Percentiles rank a stretch among this genome's conserved stretches.
These are phyloP conservation scores for Bombus picipes DNA, from an alignment of 1,140 invertebrate genomes.

Conservation along the genomic window DNA sequence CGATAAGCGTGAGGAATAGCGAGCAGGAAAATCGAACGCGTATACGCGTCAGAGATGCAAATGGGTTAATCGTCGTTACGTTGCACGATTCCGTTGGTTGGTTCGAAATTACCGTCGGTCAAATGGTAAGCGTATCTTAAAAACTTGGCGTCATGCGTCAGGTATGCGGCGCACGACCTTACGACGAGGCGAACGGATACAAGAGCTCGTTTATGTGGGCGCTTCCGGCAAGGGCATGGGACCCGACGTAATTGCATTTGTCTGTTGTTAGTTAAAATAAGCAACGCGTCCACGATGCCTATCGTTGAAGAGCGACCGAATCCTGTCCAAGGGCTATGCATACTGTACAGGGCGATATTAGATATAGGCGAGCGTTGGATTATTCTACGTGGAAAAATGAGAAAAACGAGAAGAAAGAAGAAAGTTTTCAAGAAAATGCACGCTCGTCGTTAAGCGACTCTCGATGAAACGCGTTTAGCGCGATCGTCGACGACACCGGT, in stretches of 20 bases:
- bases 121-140: conserved; percentile 20
- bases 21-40: not conserved
- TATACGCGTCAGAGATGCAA: not conserved
- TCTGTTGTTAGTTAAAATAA: conserved; percentile 43
- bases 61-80: conserved; percentile 31
- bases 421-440: too few species aligned
- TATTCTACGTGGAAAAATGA: not conserved
- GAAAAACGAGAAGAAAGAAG: too few species aligned
- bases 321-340: not conserved
- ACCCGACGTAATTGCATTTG: conserved; percentile 50
- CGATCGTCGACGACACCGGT: not conserved
- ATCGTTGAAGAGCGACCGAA: not conserved
- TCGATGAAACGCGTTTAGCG: not conserved
- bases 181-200: conserved; percentile 29
- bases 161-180: conserved; percentile 38
- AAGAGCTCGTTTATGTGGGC: conserved; percentile 51
- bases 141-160: conserved; percentile 45
- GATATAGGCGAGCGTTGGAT: too few species aligned
- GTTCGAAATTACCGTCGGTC: not conserved
- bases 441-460: not conserved
- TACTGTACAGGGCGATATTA: not conserved
- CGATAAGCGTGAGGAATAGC: not conserved
- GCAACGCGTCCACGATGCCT: not conserved
- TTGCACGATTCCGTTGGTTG: conserved; percentile 5
- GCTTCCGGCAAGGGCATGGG: conserved; percentile 56